phyloP scores from a whole-genome alignment of 1,140 invertebrate species.

The Doryteuthis pealeii region DNA sequence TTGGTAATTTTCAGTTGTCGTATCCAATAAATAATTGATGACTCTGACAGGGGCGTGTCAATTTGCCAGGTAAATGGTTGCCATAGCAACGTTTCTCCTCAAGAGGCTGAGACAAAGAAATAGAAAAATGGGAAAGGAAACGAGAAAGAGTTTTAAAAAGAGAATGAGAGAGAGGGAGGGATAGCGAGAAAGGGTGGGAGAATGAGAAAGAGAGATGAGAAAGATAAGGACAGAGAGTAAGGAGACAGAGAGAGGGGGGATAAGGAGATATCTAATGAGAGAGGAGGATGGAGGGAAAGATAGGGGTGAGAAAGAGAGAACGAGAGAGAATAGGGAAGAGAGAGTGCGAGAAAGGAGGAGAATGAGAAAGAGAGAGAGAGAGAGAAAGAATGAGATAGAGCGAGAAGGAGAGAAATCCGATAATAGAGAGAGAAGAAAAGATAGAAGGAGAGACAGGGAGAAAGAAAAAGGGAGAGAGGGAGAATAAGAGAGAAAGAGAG shows the following conservation, averaged over 20 bases:
- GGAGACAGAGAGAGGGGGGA: neutral
- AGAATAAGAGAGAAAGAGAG: neutral
- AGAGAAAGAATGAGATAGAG: neutral
- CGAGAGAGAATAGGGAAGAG: neutral
- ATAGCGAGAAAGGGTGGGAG: neutral
- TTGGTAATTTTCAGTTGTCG: too few relatives aligned
- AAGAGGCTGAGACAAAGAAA: too few relatives aligned
- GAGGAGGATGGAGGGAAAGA: neutral
- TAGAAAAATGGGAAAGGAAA: too few relatives aligned
- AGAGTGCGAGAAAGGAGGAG: too few relatives aligned
- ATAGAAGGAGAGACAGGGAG: neutral
- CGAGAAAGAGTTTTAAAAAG: too few relatives aligned
- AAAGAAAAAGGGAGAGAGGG: neutral
- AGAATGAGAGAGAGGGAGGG: neutral
- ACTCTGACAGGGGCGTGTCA: too few relatives aligned
- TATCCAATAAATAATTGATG: too few relatives aligned
- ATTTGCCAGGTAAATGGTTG: too few relatives aligned
- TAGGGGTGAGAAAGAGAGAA: neutral
- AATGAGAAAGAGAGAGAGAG: neutral
- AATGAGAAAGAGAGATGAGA: neutral
- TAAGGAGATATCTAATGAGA: neutral
- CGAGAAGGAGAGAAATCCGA: neutral
- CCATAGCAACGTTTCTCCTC: too few relatives aligned
- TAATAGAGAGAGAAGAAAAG: neutral
- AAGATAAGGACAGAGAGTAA: neutral